phyloP scores from a whole-genome alignment of 2,888 invertebrate species.

The Archips crataeganus region DNA sequence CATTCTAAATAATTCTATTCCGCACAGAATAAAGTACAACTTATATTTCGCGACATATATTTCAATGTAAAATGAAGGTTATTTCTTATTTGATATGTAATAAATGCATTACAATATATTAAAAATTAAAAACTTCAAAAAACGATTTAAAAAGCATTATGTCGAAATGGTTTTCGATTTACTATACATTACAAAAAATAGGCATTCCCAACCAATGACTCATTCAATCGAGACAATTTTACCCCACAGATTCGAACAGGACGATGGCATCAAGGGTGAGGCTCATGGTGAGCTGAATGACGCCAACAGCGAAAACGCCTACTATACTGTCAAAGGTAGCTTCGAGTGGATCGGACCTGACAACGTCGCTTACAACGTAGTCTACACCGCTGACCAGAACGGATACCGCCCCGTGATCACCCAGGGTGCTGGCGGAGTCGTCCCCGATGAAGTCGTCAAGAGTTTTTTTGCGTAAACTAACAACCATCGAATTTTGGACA shows the following conservation, averaged over 20 bases:
- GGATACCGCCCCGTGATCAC: slow-evolving; percentile 12
- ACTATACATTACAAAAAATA: no score
- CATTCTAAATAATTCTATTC: no score
- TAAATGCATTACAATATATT: no score
- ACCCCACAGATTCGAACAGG: slow-evolving; percentile 65
- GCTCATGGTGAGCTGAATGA: slow-evolving; percentile 76
- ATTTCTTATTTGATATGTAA: no score
- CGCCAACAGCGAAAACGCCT: slow-evolving; percentile 73
- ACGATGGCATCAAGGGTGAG: slow-evolving; percentile 70
- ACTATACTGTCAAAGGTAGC: slow-evolving; percentile 71
- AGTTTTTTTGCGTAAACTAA: background rate
- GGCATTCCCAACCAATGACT: no score
- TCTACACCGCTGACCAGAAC: slow-evolving; percentile 12
- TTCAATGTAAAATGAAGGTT: no score
- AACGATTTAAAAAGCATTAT: no score
- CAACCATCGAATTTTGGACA: background rate
- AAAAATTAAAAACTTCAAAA: no score
- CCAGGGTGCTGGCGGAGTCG: slow-evolving; percentile 13
- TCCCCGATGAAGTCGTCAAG: slow-evolving; percentile 11
- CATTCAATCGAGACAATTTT: background rate
- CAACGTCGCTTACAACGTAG: background rate
- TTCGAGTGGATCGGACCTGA: slow-evolving; percentile 80
- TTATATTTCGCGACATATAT: no score
- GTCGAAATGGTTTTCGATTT: no score
- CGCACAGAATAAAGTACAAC: no score